Evolutionary conservation across 2,888 invertebrate genomes (phyloP), one percentile per base, ranked within the genome.

Genomic region (Hydraecia micacea): DNA sequence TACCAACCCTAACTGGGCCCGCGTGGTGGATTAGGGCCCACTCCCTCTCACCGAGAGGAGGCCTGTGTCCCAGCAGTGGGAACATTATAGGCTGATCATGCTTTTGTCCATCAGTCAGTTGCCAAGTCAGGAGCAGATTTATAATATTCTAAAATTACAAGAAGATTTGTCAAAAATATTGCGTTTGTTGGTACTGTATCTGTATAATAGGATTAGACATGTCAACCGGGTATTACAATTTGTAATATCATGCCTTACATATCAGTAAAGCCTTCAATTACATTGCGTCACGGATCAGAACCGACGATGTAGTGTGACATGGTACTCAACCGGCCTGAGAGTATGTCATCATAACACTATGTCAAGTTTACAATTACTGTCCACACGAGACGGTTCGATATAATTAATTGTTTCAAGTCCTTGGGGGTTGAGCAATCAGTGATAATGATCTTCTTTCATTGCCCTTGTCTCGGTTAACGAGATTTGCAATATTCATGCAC

Each of bases 361-460:
- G 90, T 90, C 89, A 89, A 88, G 90, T 90, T 88, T 88, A 88
- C 80, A 71, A 68, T n/a, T n/a, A n/a, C 72, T 80, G 73, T 74
- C 69, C 32, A 67, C 81, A 63, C 28, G 58, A 73, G 79, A 77
- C 75, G 32, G 77, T 86, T 85, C 75, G 81, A 80, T 85, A 72
- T 86, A 84, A 89, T 90, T 88, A 88, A 88, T 90, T 86, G 78
- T 74, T 80, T 60, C 49, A 65, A 68, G 65, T 80, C 75, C 86
- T 86, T 74, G 71, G 21, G 39, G 15, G 60, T 85, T 74, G 36
- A 65, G 62, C 65, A 82, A 79, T 76, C 28, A 8, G 18, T 65
- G 82, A 82, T 87, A 87, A 75, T 74, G 73, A 85, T 87, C 81
- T 81, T 81, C 68, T 73, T 62, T 18, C 32, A 68, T 72, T 79